Evolutionary conservation across 2,113 vertebrate species (phyloP), one percentile per base, ranked within the genome.

Genomic region (Bubo scandiacus): DNA sequence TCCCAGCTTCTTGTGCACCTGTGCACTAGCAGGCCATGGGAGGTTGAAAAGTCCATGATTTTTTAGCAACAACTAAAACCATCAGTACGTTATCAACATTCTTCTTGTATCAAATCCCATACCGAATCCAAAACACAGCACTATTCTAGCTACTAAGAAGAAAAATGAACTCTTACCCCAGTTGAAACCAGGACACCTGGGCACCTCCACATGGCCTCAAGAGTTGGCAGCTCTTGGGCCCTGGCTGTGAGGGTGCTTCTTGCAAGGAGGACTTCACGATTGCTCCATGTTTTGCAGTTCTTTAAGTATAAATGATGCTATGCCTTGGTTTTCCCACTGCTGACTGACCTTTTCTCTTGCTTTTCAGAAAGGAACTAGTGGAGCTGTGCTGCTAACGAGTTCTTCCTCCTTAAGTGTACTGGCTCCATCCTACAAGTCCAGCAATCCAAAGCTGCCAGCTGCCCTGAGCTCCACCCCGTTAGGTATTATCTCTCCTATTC

Each of bases 361-460:
- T 61, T 98, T 94, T 91, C 97, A 98, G 97, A 98, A 99, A 98
- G 98, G 98, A 97, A 97, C 98, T 30, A 95, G 98, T 81, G 98
- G 98, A 95, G 95, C 98, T 68, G 97, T 98, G 86, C 94, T 98
- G 90, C 96, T 99, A 92, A 97, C 98, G 5, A 98, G 96, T 88
- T 98, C 98, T 73, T 97, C 98, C 70, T 96, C 98, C 88, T 96
- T 98, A 95, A 98, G 96, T 22, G 98, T 99, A 66, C 98, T 99
- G 92, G 96, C 98, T 92, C 97, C 98, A 38, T 97, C 98, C 72
- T 98, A 98, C 96, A 98, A 98, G 90, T 84, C 98, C 81, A 97
- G 96, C 96, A 97, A 74, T 72, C 97, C 98, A 70, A 99, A 98
- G 92, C 96, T 99, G 96, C 96, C 98, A 5, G 97, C 97, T 49